Percentiles rank a stretch among this genome's conserved stretches.
Conservation (phyloP, 2,797 vertebrate species). For the Pseudochirops corinnae region DNA sequence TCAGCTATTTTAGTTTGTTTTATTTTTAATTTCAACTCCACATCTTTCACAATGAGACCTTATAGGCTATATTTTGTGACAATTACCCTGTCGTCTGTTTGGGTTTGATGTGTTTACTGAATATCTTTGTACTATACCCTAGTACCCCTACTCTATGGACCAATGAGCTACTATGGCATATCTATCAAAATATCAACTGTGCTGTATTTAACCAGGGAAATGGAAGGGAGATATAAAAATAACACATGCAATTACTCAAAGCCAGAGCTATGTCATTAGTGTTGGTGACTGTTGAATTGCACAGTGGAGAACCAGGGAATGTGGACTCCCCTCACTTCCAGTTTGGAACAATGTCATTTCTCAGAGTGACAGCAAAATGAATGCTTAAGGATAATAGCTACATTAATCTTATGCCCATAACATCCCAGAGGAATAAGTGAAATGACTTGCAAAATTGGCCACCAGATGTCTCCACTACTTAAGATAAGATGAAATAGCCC, state of each 20-base stretch:
- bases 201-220: conserved; percentile 14
- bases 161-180: not conserved
- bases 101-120: not conserved
- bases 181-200: conserved; percentile 18
- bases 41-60: conserved; percentile 20
- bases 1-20: conserved; percentile 17
- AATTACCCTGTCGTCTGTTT: conserved; percentile 27
- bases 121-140: not conserved
- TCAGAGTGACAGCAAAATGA: conserved; percentile 32
- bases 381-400: conserved; percentile 18
- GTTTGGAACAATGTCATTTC: conserved; percentile 42
- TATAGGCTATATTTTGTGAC: conserved; percentile 10
- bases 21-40: not conserved
- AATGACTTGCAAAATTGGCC: not conserved
- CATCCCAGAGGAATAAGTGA: conserved; percentile 19
- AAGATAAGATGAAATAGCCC: conserved; percentile 46
- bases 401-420: conserved; percentile 31
- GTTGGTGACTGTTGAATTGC: not conserved
- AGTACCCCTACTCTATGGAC: not conserved
- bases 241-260: not conserved
- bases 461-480: conserved; percentile 63
- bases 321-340: fast-evolving
- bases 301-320: conserved; percentile 6
- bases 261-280: not conserved
- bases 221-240: not conserved